Base-by-base conservation (phyloP, 2,888 invertebrate species). In the Hyposoter dolosus region DNA sequence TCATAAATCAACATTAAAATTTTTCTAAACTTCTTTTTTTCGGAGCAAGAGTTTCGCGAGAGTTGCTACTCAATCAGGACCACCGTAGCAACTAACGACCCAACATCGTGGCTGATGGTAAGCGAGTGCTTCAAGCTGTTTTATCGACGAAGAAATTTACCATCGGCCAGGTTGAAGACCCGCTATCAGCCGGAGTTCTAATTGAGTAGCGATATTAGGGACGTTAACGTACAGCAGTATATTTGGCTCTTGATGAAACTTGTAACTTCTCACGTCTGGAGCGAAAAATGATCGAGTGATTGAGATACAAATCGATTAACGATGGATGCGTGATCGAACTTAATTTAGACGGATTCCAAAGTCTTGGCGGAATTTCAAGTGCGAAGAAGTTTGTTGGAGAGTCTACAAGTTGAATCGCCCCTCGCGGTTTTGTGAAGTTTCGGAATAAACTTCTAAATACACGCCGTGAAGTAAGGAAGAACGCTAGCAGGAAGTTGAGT, bases 71-170 rank as follows among this genome's bases (percentile, higher is more conserved):
- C 66, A 66, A 66, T 66, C 19, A 43, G 43, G 19, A 68, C 43
- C 12, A 43, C 23, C 12, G 19, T 72, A 15, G 32, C 32, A 72
- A 50, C 50, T 56, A 72, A 72, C 32, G 50, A 56, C 4, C 28
- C 45, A 23, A 23, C 17, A 32, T 28, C 60, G 23, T 75, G 75
- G 60, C 72, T 72, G 72, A 50, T 72, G 72, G 72, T 72, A 72
- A 72, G 53, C 35, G 53, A 50, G 72, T 50, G 7, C 35, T 71
- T 72, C n/a, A 19, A 53, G 53, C 72, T 72, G 72, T 72, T 72
- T 72, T 72, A 72, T 72, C 72, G 50, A 53, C 53, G 53, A 32
- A 7, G 5, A 50, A 53, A 40, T 53, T 72, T 72, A 72, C 72
- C 72, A 53, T 72, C 72, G 32, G 72, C 53, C 50, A 72, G 28